Evolutionary conservation across 2,797 vertebrate genomes (phyloP).

Genomic region (Glyptemys insculpta): DNA sequence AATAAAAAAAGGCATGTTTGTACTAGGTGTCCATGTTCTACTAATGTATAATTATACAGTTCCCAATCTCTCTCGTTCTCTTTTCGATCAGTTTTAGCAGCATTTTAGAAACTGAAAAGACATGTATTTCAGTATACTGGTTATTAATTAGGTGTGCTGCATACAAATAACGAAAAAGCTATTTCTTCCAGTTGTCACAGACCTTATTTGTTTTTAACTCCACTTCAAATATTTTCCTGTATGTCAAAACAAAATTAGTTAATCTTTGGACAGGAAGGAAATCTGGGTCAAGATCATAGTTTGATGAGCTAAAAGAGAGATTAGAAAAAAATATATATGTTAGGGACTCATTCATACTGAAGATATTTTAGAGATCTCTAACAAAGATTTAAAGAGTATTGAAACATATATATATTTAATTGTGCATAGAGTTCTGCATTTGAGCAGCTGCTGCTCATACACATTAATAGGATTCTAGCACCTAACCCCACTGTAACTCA

Average conservation of each 20-base stretch:
- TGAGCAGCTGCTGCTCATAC: slow-evolving; percentile 57
- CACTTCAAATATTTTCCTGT: neutral
- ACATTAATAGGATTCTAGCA: slow-evolving; percentile 29
- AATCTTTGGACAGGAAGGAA: neutral
- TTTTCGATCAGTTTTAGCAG: neutral
- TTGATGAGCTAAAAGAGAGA: neutral
- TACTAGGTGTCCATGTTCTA: neutral
- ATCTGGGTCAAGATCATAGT: neutral
- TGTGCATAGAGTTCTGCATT: slow-evolving; percentile 23
- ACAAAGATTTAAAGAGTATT: slow-evolving; percentile 44
- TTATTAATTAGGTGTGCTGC: neutral
- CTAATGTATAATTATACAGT: neutral
- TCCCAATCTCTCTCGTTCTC: neutral
- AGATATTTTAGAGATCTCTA: slow-evolving; percentile 57
- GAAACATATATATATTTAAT: slow-evolving; percentile 31
- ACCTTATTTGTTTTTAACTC: neutral
- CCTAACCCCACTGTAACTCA: slow-evolving; percentile 55
- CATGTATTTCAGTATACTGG: neutral
- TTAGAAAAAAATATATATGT: slow-evolving; percentile 1
- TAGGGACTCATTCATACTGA: neutral
- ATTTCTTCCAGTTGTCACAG: neutral
- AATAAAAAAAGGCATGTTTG: neutral
- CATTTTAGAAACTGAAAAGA: neutral
- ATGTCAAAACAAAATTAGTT: neutral
- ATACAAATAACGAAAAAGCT: neutral